Evolutionary conservation across 2,113 vertebrate species (phyloP).

Genomic region (Mormyrus lacerda): DNA sequence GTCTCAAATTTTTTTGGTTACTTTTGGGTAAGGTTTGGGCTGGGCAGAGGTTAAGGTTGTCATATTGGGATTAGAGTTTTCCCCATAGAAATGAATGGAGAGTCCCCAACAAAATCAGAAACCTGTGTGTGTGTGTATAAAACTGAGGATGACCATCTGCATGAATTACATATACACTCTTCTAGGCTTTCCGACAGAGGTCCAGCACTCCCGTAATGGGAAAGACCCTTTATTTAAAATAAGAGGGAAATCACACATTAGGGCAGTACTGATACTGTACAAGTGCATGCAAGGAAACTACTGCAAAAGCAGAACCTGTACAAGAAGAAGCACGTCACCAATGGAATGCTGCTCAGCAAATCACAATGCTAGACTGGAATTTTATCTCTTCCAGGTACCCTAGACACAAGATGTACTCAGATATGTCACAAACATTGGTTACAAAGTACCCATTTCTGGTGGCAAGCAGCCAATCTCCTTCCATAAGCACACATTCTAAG

Average conservation of each 20-base stretch:
- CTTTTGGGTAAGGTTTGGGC: too few species aligned
- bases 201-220: background rate
- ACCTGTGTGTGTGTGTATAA: background rate
- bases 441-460: background rate
- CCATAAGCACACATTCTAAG: background rate
- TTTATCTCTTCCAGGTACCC: background rate
- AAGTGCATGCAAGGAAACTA: background rate
- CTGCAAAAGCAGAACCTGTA: background rate
- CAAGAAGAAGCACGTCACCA: background rate
- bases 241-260: background rate
- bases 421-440: background rate
- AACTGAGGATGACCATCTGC: background rate
- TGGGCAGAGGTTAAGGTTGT: too few species aligned
- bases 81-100: too few species aligned
- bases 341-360: background rate
- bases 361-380: background rate
- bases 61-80: too few species aligned
- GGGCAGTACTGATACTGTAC: background rate
- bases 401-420: background rate
- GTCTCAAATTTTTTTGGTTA: too few species aligned
- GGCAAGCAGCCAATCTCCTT: background rate
- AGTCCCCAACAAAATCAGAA: too few species aligned
- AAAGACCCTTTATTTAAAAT: background rate
- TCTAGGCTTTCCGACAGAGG: background rate
- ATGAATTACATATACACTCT: background rate